Base-by-base conservation (phyloP, 2,797 vertebrate genomes). In the Pyrocephalus nanus region DNA sequence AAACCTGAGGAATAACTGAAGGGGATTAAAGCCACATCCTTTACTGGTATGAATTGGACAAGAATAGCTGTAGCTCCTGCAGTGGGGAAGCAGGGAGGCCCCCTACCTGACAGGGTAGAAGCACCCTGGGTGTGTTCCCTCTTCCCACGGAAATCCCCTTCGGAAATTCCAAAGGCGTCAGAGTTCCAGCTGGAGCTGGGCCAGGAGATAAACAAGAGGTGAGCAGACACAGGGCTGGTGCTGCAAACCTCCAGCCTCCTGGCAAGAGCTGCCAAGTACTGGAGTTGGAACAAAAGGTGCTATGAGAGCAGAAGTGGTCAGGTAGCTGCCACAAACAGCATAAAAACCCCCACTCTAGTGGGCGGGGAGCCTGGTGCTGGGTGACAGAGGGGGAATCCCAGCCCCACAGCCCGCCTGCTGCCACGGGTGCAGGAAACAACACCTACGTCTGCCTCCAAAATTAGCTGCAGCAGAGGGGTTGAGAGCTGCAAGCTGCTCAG, bases 341-440 rank as follows among this genome's bases (percentile, higher is more conserved):
- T 62, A 60, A 81, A 83, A 67, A 60, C 5, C 29, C 43, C 75
- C 27, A 34, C 54, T 57, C 21, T 19, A 22, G 26, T 2, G 1
- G 36, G 55, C 0, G 0, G 7, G 32, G 2, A 4, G 15, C 38
- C n/a, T 15, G 13, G 22, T 64, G 42, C n/a, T 92, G 50, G 25
- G 32, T 65, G 47, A 17, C 6, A 29, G 50, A 45, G 45, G 90
- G 94, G 93, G 93, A 96, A 97, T 85, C 88, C 93, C 95, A 67
- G 54, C 34, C 60, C 62, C 66, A 61, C 0, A 0, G 58, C n/a
- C 42, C 0, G 12, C 82, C 25, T 26, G 21, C 70, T 7, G 2
- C 82, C 69, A 66, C 0, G 7, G 57, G 61, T 3, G 9, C 78
- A 92, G 93, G 93, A 97, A 97, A 60, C 9, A 0, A 14, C 87